Conservation (phyloP, 1,140 invertebrate species). For the Aleiodes sp. region DNA sequence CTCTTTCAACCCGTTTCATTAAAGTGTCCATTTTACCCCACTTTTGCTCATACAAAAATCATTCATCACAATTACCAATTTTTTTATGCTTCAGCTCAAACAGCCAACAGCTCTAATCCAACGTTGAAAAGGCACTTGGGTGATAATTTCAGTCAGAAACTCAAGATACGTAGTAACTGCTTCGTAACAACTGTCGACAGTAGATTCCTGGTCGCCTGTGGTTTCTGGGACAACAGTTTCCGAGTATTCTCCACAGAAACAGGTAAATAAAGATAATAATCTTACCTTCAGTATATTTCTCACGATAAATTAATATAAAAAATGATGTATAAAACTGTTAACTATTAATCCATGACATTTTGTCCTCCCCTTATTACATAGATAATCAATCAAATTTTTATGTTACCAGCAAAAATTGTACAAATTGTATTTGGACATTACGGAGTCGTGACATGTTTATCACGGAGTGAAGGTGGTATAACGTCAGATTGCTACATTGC, state of each 20-base stretch:
- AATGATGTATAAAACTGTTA: slow-evolving; percentile 19
- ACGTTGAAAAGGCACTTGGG: slow-evolving; percentile 87
- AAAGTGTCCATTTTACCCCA: neutral
- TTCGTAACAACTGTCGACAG: slow-evolving; percentile 98
- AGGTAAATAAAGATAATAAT: slow-evolving; percentile 67
- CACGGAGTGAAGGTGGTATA: slow-evolving; percentile 96
- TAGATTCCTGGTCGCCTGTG: slow-evolving; percentile 95
- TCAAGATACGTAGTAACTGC: slow-evolving; percentile 91
- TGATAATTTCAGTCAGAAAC: slow-evolving; percentile 95
- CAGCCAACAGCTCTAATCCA: slow-evolving; percentile 71
- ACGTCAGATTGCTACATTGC: slow-evolving; percentile 99
- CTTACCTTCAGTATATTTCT: slow-evolving; percentile 23
- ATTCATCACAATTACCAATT: no score
- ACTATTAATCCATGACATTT: no score
- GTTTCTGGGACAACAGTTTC: slow-evolving; percentile 99
- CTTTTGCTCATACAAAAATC: slow-evolving; percentile 2
- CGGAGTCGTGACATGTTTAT: slow-evolving; percentile 96
- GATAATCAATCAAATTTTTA: no score
- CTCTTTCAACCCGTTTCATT: no score
- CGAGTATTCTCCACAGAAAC: slow-evolving; percentile 97
- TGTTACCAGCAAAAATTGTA: slow-evolving; percentile 95
- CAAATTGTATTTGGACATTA: slow-evolving; percentile 99
- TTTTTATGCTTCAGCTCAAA: slow-evolving; percentile 71
- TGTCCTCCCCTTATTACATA: no score
- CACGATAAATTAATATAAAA: slow-evolving; percentile 4